Evolutionary conservation across 2,113 vertebrate genomes (phyloP), one percentile per base, ranked within the genome.

Genomic region (Lanius collurio): DNA sequence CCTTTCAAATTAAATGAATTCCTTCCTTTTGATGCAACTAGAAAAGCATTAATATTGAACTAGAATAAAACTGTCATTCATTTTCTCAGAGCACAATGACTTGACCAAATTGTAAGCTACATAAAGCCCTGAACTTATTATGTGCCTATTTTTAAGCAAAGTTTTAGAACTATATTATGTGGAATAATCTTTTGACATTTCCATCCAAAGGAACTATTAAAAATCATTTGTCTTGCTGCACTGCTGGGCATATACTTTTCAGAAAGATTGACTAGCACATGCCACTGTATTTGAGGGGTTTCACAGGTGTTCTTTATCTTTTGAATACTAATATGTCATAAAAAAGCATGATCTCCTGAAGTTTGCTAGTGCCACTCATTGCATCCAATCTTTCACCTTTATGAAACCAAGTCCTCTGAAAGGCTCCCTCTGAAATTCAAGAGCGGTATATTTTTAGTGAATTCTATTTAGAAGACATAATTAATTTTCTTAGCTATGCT

Each of bases 11-110:
- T 93, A 94, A 95, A 79, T 49, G 22, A 93, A 90, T 93, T 57
- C 41, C 10, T 95, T 95, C 87, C 86, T 94, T 97, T 97, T 94
- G 92, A 96, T 91, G 76, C 50, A 95, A 96, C 95, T 93, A 95
- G 90, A 94, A 90, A 97, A 96, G 82, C 79, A 94, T 71, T 97
- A 92, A 96, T 96, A 96, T 91, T 97, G 93, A 96, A 94, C 83
- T 82, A 93, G 88, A 90, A 96, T 70, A 78, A 97, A 96, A 92
- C 74, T 94, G 86, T 84, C 52, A 26, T 97, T 97, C 89, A 70
- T 96, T 94, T 97, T 95, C 94, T 93, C 78, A 74, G 70, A 86
- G 28, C 60, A 93, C 75, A 97, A 88, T 59, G n/a, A 90, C 46
- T 94, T 94, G 78, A 92, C 57, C 94, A 95, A 95, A 83, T 87